A percentile compares a stretch with the other conserved stretches of the same genome.
These are phyloP conservation scores for Raja brachyura DNA, from an alignment of 2,113 vertebrate genomes.

Conservation along the genomic window DNA sequence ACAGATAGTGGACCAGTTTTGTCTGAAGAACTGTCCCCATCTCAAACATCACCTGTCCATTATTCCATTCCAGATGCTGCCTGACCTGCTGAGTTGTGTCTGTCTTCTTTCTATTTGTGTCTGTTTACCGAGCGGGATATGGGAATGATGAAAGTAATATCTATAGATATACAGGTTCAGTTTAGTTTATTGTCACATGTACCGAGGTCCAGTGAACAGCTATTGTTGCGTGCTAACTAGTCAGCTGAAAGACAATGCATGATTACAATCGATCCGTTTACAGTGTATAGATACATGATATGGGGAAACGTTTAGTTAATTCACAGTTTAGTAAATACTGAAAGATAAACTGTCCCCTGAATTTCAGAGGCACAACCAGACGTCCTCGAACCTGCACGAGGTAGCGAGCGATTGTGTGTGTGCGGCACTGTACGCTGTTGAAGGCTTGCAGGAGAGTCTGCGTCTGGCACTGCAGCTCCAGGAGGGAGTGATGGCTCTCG, in stretches of 20 bases:
- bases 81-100: too few species aligned
- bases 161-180: not conserved
- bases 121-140: not conserved
- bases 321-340: not conserved
- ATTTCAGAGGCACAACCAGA: slow-evolving; percentile 85
- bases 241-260: too few species aligned
- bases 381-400: slow-evolving; percentile 87
- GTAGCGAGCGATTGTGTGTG: slow-evolving; percentile 91
- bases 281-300: too few species aligned
- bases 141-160: not conserved
- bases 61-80: too few species aligned
- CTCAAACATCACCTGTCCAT: too few species aligned
- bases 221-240: too few species aligned
- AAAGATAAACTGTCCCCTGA: not conserved
- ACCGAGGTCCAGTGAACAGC: too few species aligned
- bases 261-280: too few species aligned
- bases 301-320: too few species aligned
- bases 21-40: too few species aligned
- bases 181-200: too few species aligned
- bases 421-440: slow-evolving; percentile 90
- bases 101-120: too few species aligned
- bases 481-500: slow-evolving; percentile 86
- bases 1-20: not conserved
- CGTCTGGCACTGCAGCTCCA: slow-evolving; percentile 84
- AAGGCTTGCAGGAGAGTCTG: slow-evolving; percentile 85